A percentile compares a stretch with the other conserved stretches of the same genome.
Conservation (phyloP, 2,797 vertebrate species). For the Melanotaenia pygmaea region DNA sequence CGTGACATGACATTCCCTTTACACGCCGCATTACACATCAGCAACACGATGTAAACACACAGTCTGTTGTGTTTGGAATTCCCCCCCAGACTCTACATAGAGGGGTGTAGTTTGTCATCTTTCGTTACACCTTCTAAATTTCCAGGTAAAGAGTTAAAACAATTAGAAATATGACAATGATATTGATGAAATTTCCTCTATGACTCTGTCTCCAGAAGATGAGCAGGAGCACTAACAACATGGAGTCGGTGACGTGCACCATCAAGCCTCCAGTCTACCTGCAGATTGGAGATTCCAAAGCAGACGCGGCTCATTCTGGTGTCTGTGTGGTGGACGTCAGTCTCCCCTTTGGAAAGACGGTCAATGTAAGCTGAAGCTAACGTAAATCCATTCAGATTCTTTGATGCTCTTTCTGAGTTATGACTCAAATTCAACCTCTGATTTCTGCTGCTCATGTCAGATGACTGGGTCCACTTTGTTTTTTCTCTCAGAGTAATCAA, state of each 20-base stretch:
- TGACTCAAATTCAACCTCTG: too few species aligned
- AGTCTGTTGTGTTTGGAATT: too few species aligned
- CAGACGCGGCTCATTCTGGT: slow-evolving; percentile 81
- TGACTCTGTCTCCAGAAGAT: slow-evolving; percentile 34
- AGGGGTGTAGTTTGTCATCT: too few species aligned
- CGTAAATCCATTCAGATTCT: too few species aligned
- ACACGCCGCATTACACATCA: too few species aligned
- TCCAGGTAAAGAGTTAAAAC: background rate
- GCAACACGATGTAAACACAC: too few species aligned
- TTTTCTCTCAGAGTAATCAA: too few species aligned
- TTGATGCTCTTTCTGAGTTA: too few species aligned
- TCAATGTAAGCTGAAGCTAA: slow-evolving; percentile 80
- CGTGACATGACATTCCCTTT: too few species aligned
- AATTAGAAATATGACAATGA: background rate
- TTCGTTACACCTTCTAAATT: background rate
- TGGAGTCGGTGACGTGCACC: slow-evolving; percentile 73
- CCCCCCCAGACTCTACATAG: too few species aligned
- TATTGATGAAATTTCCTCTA: background rate
- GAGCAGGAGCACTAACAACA: slow-evolving; percentile 36
- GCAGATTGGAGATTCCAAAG: slow-evolving; percentile 84
- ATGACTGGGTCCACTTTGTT: too few species aligned
- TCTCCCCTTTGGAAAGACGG: slow-evolving; percentile 80
- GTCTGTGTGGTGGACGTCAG: slow-evolving; percentile 89
- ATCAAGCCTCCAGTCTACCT: slow-evolving; percentile 86
- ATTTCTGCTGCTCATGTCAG: too few species aligned